Percentiles rank a stretch among this genome's conserved stretches.
Conservation (phyloP, 1,140 invertebrate genomes). For the Asbolus verrucosus region DNA sequence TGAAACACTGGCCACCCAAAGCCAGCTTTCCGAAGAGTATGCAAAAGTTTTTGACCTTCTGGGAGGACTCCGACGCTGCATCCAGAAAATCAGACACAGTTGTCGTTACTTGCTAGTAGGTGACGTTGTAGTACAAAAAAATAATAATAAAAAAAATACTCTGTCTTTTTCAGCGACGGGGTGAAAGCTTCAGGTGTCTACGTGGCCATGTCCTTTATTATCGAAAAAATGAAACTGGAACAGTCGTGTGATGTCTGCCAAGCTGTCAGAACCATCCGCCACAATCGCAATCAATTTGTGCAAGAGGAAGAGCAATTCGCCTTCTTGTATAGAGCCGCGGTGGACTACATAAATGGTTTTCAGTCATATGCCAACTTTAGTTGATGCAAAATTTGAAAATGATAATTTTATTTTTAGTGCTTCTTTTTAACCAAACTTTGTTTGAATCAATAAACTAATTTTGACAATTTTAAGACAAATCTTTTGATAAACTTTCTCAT, state of each 20-base stretch:
- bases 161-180: conserved; percentile 60
- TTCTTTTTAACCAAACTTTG: too few species aligned
- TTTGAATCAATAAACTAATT: too few species aligned
- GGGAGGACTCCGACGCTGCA: conserved; percentile 41
- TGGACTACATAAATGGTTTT: conserved; percentile 59
- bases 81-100: conserved; percentile 36
- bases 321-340: conserved; percentile 60
- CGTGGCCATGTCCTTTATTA: conserved; percentile 60
- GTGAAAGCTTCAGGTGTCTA: conserved; percentile 62
- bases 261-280: conserved; percentile 60
- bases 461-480: too few species aligned
- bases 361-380: conserved; percentile 61
- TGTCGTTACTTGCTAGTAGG: conserved; percentile 54
- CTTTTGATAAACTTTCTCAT: too few species aligned
- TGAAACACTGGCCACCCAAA: conserved; percentile 43
- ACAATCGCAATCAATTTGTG: conserved; percentile 62
- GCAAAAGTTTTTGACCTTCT: conserved; percentile 49
- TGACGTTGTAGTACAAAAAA: too few species aligned
- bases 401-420: too few species aligned
- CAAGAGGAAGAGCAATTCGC: conserved; percentile 58
- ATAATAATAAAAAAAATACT: too few species aligned
- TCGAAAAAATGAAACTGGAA: conserved; percentile 65
- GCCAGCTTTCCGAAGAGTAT: conserved; percentile 29
- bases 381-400: too few species aligned
- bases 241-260: conserved; percentile 64